A percentile compares a stretch with the other conserved stretches of the same genome.
Evolutionary conservation across 2,888 invertebrate species (phyloP).

Genomic region (Mythimna loreyi): DNA sequence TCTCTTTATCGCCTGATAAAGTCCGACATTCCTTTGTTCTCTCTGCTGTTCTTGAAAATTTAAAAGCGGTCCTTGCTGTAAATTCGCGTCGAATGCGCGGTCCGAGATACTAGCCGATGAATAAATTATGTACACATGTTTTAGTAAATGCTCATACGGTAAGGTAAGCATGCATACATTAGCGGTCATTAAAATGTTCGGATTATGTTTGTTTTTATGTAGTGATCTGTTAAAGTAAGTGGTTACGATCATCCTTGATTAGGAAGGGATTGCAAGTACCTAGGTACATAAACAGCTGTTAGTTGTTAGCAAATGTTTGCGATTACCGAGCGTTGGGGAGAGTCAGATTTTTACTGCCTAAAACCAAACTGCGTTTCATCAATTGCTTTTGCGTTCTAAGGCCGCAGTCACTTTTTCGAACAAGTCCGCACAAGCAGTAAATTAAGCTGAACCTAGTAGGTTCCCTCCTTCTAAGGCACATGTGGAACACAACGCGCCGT

Average conservation of each 20-base stretch:
- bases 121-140: constrained; percentile 77
- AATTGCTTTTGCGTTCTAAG: too few species aligned
- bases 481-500: too few species aligned
- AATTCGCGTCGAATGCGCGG: constrained; percentile 77
- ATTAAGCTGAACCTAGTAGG: too few species aligned
- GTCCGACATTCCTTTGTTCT: constrained; percentile 83
- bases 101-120: constrained; percentile 77
- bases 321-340: too few species aligned
- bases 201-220: constrained; percentile 11
- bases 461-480: too few species aligned
- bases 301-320: neutral
- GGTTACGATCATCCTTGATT: neutral
- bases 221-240: neutral
- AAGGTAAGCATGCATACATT: constrained; percentile 54
- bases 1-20: constrained; percentile 85
- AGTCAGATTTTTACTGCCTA: too few species aligned
- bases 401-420: too few species aligned
- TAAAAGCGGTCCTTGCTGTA: constrained; percentile 84
- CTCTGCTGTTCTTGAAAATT: constrained; percentile 82
- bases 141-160: constrained; percentile 47
- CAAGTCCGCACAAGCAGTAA: too few species aligned
- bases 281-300: neutral
- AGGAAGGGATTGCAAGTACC: neutral
- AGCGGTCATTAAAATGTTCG: constrained; percentile 36
- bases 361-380: too few species aligned